These are phyloP conservation scores for Oeneis ivallda DNA, from an alignment of 2,888 invertebrate species.

Conservation along the genomic window DNA sequence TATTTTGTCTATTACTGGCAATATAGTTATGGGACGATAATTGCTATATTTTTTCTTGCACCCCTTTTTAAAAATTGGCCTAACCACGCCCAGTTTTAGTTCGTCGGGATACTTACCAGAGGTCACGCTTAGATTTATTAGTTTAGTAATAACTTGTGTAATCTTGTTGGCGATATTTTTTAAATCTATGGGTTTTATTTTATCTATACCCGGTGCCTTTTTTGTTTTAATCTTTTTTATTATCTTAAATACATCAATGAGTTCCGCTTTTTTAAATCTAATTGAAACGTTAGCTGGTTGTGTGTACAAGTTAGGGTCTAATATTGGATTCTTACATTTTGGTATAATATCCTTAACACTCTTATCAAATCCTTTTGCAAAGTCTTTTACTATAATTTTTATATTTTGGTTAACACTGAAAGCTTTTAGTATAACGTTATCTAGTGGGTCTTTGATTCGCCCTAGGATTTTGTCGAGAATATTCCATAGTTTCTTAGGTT, in stretches of 20 bases:
- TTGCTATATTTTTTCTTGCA: neutral
- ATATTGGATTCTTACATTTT: no score
- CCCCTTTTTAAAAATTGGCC: conserved; percentile 34
- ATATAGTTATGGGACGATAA: conserved; percentile 28
- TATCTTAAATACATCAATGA: neutral
- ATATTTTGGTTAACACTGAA: no score
- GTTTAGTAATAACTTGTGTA: neutral
- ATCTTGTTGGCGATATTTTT: neutral
- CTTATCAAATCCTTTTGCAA: no score
- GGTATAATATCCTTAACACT: no score
- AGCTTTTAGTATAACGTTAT: no score
- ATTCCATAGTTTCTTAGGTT: no score
- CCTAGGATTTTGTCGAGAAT: no score
- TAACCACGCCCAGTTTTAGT: conserved; percentile 36
- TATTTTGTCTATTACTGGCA: conserved; percentile 18
- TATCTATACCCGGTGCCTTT: neutral
- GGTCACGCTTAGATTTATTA: neutral
- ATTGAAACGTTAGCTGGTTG: no score
- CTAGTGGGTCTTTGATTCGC: no score
- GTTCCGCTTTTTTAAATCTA: neutral
- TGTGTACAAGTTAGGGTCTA: no score
- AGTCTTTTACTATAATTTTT: no score
- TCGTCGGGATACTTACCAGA: conserved; percentile 27
- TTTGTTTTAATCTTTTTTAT: neutral
- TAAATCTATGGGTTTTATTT: neutral